Evolutionary conservation across 2,797 vertebrate genomes (phyloP).

Genomic region (Schizothorax lantsangensis): DNA sequence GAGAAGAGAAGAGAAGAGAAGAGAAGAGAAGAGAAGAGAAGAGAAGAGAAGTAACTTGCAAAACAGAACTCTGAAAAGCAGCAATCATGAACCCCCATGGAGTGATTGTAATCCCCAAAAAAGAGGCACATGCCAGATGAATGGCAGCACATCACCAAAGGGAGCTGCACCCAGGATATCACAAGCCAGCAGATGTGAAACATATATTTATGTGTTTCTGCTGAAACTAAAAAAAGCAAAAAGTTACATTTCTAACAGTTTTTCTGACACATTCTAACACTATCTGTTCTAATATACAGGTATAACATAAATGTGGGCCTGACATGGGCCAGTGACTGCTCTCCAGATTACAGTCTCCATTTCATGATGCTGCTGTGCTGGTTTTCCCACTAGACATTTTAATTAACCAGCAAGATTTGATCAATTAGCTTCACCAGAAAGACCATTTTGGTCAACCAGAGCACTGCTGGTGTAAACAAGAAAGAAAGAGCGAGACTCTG

Average conservation of each 20-base stretch:
- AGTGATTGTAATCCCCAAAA: slow-evolving; percentile 37
- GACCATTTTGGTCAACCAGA: neutral
- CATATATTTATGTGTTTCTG: neutral
- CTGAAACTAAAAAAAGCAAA: neutral
- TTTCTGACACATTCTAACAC: neutral
- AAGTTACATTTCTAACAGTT: neutral
- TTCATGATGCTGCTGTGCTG: neutral
- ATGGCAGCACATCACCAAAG: slow-evolving; percentile 20
- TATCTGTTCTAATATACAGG: neutral
- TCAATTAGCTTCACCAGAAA: neutral
- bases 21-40: neutral
- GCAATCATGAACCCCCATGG: slow-evolving; percentile 44
- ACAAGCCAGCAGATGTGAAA: neutral
- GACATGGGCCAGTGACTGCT: neutral
- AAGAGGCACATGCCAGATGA: neutral
- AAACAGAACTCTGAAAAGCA: slow-evolving; percentile 41
- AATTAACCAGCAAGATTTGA: neutral
- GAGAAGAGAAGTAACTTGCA: neutral
- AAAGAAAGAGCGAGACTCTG: neutral
- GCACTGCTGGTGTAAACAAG: neutral
- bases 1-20: neutral
- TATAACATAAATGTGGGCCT: neutral
- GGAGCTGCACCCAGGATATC: neutral
- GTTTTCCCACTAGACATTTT: neutral
- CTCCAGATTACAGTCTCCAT: neutral